phyloP scores from a whole-genome alignment of 1,140 invertebrate species.

The Bicyclus anynana region DNA sequence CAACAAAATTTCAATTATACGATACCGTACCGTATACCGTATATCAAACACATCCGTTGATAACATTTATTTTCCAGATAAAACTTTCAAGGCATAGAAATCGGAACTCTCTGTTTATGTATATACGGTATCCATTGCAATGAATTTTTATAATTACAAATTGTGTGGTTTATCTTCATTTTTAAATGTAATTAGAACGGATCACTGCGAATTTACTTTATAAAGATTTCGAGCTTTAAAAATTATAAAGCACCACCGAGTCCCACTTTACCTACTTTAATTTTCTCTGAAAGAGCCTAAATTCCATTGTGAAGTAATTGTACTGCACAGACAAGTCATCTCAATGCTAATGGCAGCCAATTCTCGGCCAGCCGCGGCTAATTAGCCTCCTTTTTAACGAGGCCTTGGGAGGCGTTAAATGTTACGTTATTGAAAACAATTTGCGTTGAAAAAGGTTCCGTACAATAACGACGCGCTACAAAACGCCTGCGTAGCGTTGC shows the following conservation, averaged over 20 bases:
- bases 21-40: too few relatives aligned
- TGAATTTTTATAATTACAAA: too few relatives aligned
- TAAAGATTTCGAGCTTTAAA: not conserved
- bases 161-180: too few relatives aligned
- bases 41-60: too few relatives aligned
- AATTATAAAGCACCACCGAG: not conserved
- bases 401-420: constrained; percentile 30
- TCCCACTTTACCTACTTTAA: not conserved
- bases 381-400: constrained; percentile 29
- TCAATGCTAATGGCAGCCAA: constrained; percentile 28
- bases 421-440: constrained; percentile 28
- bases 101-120: too few relatives aligned
- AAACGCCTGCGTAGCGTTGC: not conserved
- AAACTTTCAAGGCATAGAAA: too few relatives aligned
- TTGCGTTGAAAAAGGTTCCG: constrained; percentile 8
- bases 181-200: not conserved
- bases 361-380: constrained; percentile 20
- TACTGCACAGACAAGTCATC: constrained; percentile 18
- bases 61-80: too few relatives aligned
- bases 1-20: too few relatives aligned
- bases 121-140: too few relatives aligned
- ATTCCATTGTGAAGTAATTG: constrained; percentile 3
- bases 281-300: not conserved
- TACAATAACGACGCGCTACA: not conserved
- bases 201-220: not conserved